Percentiles rank a stretch among this genome's conserved stretches.
These are phyloP conservation scores for Eledona agricola DNA, from an alignment of 2,888 invertebrate genomes.

Conservation along the genomic window DNA sequence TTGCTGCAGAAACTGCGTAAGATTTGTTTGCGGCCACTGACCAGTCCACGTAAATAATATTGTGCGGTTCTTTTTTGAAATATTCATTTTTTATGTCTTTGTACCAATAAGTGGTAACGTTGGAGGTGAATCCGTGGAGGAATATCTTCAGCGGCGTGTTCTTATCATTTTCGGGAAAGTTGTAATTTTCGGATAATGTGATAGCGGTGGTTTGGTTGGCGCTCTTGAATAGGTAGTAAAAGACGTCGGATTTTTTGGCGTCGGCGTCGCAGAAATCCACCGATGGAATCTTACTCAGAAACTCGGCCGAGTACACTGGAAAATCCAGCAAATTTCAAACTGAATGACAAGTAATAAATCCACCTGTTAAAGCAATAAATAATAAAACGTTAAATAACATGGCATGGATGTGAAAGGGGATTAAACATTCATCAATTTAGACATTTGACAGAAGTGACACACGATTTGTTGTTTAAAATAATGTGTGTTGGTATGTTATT, in stretches of 20 bases:
- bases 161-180: conserved; percentile 34
- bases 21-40: conserved; percentile 47
- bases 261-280: conserved; percentile 49
- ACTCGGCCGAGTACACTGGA: conserved; percentile 17
- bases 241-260: conserved; percentile 40
- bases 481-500: too few species aligned
- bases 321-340: neutral
- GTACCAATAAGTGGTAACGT: conserved; percentile 58
- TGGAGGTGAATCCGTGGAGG: conserved; percentile 65
- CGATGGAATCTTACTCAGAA: conserved; percentile 32
- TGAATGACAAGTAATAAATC: neutral
- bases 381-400: neutral
- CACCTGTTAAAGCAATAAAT: neutral
- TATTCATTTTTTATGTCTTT: conserved; percentile 59
- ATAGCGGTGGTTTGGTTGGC: conserved; percentile 31
- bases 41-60: conserved; percentile 64
- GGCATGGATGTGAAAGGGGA: too few species aligned
- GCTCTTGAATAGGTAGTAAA: conserved; percentile 47
- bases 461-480: too few species aligned
- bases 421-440: too few species aligned
- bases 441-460: too few species aligned
- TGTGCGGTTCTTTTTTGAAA: conserved; percentile 58
- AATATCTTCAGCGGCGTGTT: conserved; percentile 60
- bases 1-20: conserved; percentile 59
- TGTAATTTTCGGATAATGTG: conserved; percentile 43